phyloP scores from a whole-genome alignment of 2,797 vertebrate genomes.

The Catostomus latipinnis region DNA sequence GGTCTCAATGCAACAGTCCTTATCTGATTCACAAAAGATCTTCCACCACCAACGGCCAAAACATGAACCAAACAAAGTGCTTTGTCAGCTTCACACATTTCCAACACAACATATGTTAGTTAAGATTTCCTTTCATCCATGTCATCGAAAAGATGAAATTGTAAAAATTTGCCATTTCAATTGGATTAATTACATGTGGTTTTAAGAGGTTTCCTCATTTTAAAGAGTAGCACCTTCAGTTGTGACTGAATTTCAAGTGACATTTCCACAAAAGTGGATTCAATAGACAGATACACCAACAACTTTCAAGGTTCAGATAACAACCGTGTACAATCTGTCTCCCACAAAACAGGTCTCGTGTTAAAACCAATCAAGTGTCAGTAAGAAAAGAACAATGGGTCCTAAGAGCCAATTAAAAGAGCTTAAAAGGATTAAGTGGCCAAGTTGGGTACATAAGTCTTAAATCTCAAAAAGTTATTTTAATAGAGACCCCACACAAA shows the following conservation, averaged over 20 bases:
- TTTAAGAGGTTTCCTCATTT: too few species aligned
- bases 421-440: too few species aligned
- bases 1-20: constrained; percentile 20
- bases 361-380: neutral
- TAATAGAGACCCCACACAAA: too few species aligned
- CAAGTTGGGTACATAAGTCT: too few species aligned
- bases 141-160: too few species aligned
- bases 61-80: constrained; percentile 8
- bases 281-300: too few species aligned
- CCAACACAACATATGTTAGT: neutral
- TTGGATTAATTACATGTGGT: too few species aligned
- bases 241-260: neutral
- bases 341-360: neutral
- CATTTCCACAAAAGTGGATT: neutral
- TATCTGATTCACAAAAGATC: constrained; percentile 29
- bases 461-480: too few species aligned
- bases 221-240: too few species aligned
- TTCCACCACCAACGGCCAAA: constrained; percentile 31
- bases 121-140: too few species aligned
- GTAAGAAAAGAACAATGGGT: neutral
- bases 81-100: neutral
- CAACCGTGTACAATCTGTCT: neutral
- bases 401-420: too few species aligned
- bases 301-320: neutral
- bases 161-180: too few species aligned